Percentiles rank a stretch among this genome's conserved stretches.
Evolutionary conservation across 2,113 vertebrate genomes (phyloP).

Genomic region (Rhea americana): DNA sequence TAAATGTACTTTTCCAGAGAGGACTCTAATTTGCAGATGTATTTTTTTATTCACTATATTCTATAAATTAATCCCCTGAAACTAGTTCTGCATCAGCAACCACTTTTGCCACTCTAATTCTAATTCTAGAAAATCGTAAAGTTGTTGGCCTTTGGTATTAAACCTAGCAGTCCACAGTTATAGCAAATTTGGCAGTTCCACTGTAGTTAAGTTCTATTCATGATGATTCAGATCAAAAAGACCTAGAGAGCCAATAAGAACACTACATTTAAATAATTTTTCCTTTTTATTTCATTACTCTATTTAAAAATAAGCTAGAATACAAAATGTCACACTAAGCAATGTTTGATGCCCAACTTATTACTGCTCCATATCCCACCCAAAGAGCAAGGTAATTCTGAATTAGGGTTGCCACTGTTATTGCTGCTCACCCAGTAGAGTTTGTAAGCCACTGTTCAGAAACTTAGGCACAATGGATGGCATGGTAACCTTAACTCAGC

Average conservation of each 20-base stretch:
- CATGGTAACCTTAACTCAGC: slow-evolving; percentile 44
- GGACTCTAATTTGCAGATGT: not conserved
- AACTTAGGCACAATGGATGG: slow-evolving; percentile 50
- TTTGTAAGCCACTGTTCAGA: slow-evolving; percentile 56
- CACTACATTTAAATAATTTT: slow-evolving; percentile 8
- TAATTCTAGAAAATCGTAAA: slow-evolving; percentile 25
- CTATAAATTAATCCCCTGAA: slow-evolving; percentile 48
- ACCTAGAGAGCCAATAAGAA: not conserved
- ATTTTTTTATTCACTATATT: not conserved
- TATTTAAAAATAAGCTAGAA: slow-evolving; percentile 59
- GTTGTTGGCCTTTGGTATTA: slow-evolving; percentile 53
- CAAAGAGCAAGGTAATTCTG: slow-evolving; percentile 18
- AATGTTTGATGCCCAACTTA: slow-evolving; percentile 55
- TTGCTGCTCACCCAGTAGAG: slow-evolving; percentile 57
- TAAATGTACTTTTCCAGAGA: not conserved
- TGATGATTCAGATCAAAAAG: slow-evolving; percentile 5
- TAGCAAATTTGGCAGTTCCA: slow-evolving; percentile 44
- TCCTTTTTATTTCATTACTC: slow-evolving; percentile 32
- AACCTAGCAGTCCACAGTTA: not conserved
- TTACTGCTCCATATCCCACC: slow-evolving; percentile 53
- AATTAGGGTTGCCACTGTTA: slow-evolving; percentile 48
- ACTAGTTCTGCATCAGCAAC: slow-evolving; percentile 41
- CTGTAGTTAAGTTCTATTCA: not conserved
- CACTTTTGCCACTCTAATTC: not conserved
- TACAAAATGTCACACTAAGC: slow-evolving; percentile 19